These are phyloP conservation scores for Oceanodroma leucorhoa DNA, from an alignment of 2,797 vertebrate genomes.

Conservation along the genomic window DNA sequence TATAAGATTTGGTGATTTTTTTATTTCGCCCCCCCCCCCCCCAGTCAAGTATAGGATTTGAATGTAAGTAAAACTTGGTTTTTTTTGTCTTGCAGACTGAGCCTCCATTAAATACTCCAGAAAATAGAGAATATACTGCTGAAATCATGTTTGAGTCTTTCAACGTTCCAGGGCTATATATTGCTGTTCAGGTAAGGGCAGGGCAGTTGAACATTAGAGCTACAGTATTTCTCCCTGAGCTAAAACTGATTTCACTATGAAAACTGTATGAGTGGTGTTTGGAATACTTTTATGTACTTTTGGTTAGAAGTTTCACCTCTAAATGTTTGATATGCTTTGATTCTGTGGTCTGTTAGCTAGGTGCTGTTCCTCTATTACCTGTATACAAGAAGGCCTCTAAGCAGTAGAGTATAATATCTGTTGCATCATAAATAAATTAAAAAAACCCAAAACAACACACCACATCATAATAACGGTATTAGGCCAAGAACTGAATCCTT, in stretches of 20 bases:
- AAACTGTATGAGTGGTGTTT: not conserved
- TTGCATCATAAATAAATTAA: not conserved
- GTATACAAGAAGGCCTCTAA: not conserved
- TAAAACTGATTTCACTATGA: not conserved
- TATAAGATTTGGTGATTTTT: not conserved
- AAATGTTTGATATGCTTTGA: not conserved
- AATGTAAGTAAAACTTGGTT: not conserved
- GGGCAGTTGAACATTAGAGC: not conserved
- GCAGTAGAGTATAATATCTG: not conserved
- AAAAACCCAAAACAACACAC: not conserved
- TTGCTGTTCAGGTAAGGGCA: constrained; percentile 88
- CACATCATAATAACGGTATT: not conserved
- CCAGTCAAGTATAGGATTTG: not conserved
- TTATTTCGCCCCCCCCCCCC: not conserved
- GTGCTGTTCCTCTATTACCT: not conserved
- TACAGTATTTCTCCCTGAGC: not conserved
- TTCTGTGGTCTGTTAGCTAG: not conserved
- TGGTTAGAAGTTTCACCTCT: not conserved
- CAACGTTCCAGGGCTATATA: constrained; percentile 93
- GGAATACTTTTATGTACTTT: not conserved
- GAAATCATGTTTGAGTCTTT: constrained; percentile 96
- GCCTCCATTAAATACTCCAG: constrained; percentile 90
- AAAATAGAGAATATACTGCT: constrained; percentile 91
- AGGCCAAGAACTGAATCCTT: not conserved
- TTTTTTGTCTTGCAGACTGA: constrained; percentile 78